Evolutionary conservation across 2,888 invertebrate genomes (phyloP).

Genomic region (Drosophila peninsularis): DNA sequence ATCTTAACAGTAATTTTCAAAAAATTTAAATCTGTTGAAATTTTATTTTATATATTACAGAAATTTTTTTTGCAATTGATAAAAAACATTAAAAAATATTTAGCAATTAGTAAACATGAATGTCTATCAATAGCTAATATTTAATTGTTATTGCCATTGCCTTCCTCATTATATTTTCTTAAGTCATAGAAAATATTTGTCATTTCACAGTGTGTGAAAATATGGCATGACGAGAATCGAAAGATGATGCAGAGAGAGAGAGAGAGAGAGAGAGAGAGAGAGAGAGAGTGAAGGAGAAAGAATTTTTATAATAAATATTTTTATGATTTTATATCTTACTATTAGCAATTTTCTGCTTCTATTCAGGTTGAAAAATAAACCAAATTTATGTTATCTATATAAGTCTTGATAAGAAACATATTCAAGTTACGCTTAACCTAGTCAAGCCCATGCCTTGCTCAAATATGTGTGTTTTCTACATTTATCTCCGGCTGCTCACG

Average conservation of each 20-base stretch:
- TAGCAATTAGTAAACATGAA: not conserved
- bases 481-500: slow-evolving; percentile 33
- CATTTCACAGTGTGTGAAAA: not conserved
- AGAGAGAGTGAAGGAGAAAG: not conserved
- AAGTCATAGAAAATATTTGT: not conserved
- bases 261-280: not conserved
- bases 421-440: slow-evolving; percentile 6
- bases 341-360: no score
- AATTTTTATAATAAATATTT: not conserved
- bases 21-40: no score
- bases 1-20: no score
- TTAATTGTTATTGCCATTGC: not conserved
- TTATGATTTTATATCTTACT: not conserved
- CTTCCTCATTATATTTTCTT: not conserved
- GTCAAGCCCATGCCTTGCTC: slow-evolving; percentile 26
- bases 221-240: no score
- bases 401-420: no score
- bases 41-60: no score
- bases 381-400: no score
- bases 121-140: not conserved
- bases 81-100: no score
- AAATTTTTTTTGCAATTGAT: no score
- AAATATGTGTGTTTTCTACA: slow-evolving; percentile 33
- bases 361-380: no score
- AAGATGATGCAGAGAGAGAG: not conserved